Evolutionary conservation across 2,797 vertebrate genomes (phyloP).

Genomic region (Leptatherina wallacei): DNA sequence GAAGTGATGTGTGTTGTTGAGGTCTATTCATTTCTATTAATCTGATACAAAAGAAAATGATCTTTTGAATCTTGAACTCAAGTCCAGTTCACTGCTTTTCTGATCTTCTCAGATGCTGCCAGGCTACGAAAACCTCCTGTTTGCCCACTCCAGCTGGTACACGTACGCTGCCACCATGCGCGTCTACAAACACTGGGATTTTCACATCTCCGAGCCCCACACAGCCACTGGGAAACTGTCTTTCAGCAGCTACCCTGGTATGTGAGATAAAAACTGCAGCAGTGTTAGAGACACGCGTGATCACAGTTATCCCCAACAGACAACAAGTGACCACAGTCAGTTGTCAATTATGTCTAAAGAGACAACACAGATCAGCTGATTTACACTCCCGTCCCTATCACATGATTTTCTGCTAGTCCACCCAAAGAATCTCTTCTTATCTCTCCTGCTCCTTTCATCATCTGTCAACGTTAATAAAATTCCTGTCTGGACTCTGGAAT

Average conservation of each 20-base stretch:
- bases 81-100: background rate
- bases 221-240: conserved; percentile 84
- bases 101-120: conserved; percentile 86
- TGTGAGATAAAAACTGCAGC: background rate
- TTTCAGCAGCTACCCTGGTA: conserved; percentile 96
- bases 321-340: background rate
- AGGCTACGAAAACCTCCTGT: conserved; percentile 91
- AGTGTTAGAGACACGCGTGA: background rate
- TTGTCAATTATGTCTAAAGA: background rate
- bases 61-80: background rate
- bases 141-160: conserved; percentile 95
- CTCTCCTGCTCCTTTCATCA: background rate
- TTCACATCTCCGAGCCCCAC: conserved; percentile 81
- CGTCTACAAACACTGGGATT: conserved; percentile 94
- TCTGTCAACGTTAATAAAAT: background rate
- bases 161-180: conserved; percentile 90
- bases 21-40: background rate
- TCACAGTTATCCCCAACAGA: background rate
- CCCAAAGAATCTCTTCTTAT: background rate
- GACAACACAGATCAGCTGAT: background rate
- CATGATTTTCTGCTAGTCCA: background rate
- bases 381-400: background rate
- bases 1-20: background rate
- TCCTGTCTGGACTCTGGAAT: background rate
- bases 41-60: no score